These are phyloP conservation scores for Poecilia latipinna DNA, from an alignment of 2,113 vertebrate species.

Conservation along the genomic window DNA sequence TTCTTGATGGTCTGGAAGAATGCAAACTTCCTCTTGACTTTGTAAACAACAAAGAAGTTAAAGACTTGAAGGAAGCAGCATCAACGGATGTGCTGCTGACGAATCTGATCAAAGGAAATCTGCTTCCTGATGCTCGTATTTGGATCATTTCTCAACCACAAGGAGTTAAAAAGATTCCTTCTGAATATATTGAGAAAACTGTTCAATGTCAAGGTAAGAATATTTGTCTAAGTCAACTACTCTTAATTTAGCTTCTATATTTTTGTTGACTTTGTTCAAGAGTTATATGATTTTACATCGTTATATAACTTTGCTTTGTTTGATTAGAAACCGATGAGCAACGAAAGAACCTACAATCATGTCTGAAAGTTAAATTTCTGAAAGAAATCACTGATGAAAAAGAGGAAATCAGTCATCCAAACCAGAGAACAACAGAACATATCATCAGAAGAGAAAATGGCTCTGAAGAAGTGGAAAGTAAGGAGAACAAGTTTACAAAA, in stretches of 20 bases:
- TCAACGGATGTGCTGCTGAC: too few relatives aligned
- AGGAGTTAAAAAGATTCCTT: slow-evolving; percentile 12
- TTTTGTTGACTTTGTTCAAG: too few relatives aligned
- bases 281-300: not conserved
- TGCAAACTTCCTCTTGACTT: slow-evolving; percentile 6
- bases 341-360: accelerated
- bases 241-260: too few relatives aligned
- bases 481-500: not conserved
- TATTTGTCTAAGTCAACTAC: not conserved
- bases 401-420: not conserved
- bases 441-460: not conserved
- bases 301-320: not conserved
- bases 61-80: too few relatives aligned
- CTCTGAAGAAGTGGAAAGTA: not conserved
- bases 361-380: not conserved
- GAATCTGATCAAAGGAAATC: not conserved
- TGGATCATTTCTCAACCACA: slow-evolving; percentile 49
- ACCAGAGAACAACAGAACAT: not conserved
- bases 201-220: slow-evolving; percentile 41
- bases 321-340: not conserved
- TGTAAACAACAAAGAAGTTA: too few relatives aligned
- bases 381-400: not conserved
- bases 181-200: slow-evolving; percentile 4
- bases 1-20: slow-evolving; percentile 43
- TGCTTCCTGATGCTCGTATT: slow-evolving; percentile 25